phyloP scores from a whole-genome alignment of 2,888 invertebrate genomes.

The Unio pictorum region DNA sequence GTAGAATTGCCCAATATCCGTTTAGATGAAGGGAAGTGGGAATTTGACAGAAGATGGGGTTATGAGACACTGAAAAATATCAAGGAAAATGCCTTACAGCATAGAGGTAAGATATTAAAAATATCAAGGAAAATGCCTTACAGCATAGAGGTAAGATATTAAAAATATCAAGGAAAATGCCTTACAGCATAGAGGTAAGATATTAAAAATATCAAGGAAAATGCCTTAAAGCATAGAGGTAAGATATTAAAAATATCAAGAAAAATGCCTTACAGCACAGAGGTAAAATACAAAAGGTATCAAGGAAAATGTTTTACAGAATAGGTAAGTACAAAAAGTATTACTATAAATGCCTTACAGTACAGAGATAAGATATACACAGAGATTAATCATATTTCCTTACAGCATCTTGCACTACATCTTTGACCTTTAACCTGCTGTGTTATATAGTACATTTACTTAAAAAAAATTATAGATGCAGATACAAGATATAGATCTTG shows the following conservation, averaged over 20 bases:
- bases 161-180: slow-evolving; percentile 62
- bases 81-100: slow-evolving; percentile 55
- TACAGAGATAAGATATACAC: slow-evolving; percentile 11
- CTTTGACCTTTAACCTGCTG: no score
- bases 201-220: neutral
- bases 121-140: slow-evolving; percentile 59
- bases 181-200: slow-evolving; percentile 24
- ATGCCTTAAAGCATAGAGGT: slow-evolving; percentile 11
- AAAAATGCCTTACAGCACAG: slow-evolving; percentile 8
- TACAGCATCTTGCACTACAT: no score
- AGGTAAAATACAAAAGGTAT: slow-evolving; percentile 5
- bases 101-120: slow-evolving; percentile 6
- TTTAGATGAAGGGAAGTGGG: slow-evolving; percentile 80
- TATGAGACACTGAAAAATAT: slow-evolving; percentile 74
- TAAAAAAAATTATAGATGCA: no score
- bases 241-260: neutral
- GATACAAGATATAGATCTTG: no score
- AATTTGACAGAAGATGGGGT: slow-evolving; percentile 78
- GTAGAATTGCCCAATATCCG: slow-evolving; percentile 71
- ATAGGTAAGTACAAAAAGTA: slow-evolving; percentile 4
- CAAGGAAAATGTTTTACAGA: neutral
- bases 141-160: slow-evolving; percentile 22
- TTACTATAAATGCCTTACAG: no score
- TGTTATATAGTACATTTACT: no score
- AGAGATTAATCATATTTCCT: no score